Base-by-base conservation (phyloP, 2,797 vertebrate genomes). In the Vireo griseus region DNA sequence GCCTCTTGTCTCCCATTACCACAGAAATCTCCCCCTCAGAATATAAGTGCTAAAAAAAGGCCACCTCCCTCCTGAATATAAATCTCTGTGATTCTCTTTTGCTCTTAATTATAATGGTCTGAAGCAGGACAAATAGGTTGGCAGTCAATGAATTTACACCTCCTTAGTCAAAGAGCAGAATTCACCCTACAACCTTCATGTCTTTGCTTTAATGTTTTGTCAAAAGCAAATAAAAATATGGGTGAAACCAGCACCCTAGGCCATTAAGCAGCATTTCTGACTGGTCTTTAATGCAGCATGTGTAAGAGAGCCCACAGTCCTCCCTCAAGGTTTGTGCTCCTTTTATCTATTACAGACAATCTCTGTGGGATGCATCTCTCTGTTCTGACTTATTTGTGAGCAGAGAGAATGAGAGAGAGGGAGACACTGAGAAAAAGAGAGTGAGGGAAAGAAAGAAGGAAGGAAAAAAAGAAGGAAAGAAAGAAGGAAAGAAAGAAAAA, bases 41-140 rank as follows among this genome's bases (percentile, higher is more conserved):
- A 81, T 35, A 15, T 59, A 88, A 91, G 71, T 67, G 42, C 21
- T 85, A 73, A 81, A 91, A 35, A 92, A 93, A 72, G 72, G 58
- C 83, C 62, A 81, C 82, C 73, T 95, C 76, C 76, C 51, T 92
- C 73, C 35, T 88, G 83, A 94, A 94, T 88, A 95, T 90, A 92
- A 95, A 96, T 95, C 88, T 94, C 61, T 37, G 6, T 42, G 42
- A 74, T 72, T 94, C 54, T 72, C 44, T 79, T 88, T 47, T 86
- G 17, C 9, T 84, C 66, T 62, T 96, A 94, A 93, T 93, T 95
- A 55, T 72, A 84, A 69, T 68, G 28, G 39, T 91, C n/a, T 45
- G 68, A 90, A 91, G n/a, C 35, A 72, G 47, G 31, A 91, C 35
- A 88, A 90, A 55, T 72, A 54, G 4, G 2, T 40, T 74, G 52